These are phyloP conservation scores for Ptychochromis oligacanthus DNA, from an alignment of 2,113 vertebrate genomes.

Conservation along the genomic window DNA sequence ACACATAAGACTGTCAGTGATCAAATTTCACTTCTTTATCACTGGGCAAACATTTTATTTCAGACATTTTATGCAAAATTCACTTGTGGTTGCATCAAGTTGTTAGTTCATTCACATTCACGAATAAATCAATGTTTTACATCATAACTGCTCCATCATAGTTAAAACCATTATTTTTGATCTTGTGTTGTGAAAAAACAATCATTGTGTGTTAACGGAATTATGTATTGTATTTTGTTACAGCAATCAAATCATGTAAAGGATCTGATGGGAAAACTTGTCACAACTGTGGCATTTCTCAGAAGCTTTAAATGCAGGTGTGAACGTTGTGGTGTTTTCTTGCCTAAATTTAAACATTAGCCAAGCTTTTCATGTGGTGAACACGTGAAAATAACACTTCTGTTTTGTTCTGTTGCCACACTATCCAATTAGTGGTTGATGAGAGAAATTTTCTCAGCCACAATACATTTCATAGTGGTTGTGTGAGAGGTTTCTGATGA, in stretches of 20 bases:
- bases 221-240: background rate
- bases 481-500: constrained; percentile 15
- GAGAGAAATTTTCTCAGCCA: constrained; percentile 1
- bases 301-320: background rate
- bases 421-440: constrained; percentile 60
- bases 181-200: background rate
- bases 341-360: constrained; percentile 19
- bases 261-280: background rate
- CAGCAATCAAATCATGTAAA: background rate
- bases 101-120: background rate
- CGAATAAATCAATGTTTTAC: background rate
- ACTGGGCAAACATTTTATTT: background rate
- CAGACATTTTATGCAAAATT: background rate
- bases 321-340: constrained; percentile 19
- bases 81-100: background rate
- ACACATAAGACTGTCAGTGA: background rate
- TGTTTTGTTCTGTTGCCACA: constrained; percentile 43
- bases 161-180: background rate
- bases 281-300: background rate
- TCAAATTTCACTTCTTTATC: background rate
- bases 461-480: constrained; percentile 7
- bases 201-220: background rate
- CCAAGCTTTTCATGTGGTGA: constrained; percentile 28
- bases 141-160: background rate
- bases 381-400: constrained; percentile 33